Evolutionary conservation across 2,888 invertebrate species (phyloP).

Genomic region (Hemithea aestivaria): DNA sequence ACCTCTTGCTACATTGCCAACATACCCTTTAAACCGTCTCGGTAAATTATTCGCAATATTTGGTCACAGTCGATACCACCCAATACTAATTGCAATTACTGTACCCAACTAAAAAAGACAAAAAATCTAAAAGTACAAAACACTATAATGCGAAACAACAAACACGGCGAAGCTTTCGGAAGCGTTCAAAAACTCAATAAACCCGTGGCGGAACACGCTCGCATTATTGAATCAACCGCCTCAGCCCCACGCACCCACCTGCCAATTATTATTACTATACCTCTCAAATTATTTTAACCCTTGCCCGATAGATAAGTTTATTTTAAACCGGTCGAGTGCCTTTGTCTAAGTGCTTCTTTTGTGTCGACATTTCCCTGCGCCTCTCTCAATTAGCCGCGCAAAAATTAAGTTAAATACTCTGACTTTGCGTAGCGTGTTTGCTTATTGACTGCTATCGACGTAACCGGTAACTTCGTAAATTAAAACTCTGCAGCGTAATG

Average conservation of each 20-base stretch:
- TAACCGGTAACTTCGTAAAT: conserved; percentile 62
- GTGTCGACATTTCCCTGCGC: conserved; percentile 70
- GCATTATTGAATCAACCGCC: conserved; percentile 68
- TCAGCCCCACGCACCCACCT: conserved; percentile 58
- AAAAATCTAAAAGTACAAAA: conserved; percentile 6
- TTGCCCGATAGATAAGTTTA: conserved; percentile 77
- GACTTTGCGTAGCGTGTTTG: conserved; percentile 65
- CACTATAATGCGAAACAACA: too few species aligned
- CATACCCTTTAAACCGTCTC: too few species aligned
- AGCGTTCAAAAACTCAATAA: conserved; percentile 66
- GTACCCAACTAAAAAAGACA: too few species aligned
- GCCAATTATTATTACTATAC: conserved; percentile 63
- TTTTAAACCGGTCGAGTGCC: conserved; percentile 73
- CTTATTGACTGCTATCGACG: conserved; percentile 70
- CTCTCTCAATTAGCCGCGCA: conserved; percentile 74
- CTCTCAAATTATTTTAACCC: conserved; percentile 72
- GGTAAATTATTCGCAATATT: too few species aligned
- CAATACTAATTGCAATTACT: too few species aligned
- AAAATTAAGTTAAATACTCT: conserved; percentile 79
- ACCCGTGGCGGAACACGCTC: conserved; percentile 62
- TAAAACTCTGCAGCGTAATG: conserved; percentile 52
- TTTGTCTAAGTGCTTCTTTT: conserved; percentile 77
- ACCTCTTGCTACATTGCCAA: too few species aligned
- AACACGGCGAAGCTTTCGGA: conserved; percentile 32
- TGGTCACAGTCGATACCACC: too few species aligned